Evolutionary conservation across 37 sponge, comb jelly and placozoan genomes (phyloP).

Genomic region (Hormiphora californensis): DNA sequence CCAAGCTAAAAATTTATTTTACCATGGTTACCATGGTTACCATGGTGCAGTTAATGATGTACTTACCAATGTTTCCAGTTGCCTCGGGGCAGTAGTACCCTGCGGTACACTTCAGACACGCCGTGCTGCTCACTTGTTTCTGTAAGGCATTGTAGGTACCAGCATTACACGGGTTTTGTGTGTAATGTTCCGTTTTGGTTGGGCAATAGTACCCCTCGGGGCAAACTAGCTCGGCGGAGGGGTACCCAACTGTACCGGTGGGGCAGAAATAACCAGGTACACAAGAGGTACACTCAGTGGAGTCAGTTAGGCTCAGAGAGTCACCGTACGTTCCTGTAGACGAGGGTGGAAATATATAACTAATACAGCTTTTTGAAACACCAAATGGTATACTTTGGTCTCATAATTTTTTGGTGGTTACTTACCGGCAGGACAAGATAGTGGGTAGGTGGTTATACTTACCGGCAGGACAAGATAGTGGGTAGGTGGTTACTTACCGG

Average conservation of each 20-base stretch:
- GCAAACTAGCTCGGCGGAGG: conserved; percentile 28
- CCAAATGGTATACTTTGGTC: background rate
- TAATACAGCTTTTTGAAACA: background rate
- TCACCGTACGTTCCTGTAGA: conserved; percentile 51
- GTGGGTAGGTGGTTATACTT: background rate
- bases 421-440: too few species aligned
- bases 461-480: too few species aligned
- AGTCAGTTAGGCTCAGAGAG: background rate
- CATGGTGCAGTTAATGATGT: too few species aligned
- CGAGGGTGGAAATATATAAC: background rate
- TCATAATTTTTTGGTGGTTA: too few species aligned
- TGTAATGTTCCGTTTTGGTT: background rate
- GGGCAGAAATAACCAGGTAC: conserved; percentile 52
- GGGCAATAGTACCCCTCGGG: conserved; percentile 55
- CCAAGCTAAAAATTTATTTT: too few species aligned
- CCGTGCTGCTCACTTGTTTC: background rate
- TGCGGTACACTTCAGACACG: conserved; percentile 39
- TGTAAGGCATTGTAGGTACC: conserved; percentile 42
- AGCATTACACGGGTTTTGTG: conserved; percentile 6
- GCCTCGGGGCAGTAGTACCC: conserved; percentile 58
- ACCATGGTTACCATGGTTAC: too few species aligned
- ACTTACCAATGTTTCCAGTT: conserved; percentile 41
- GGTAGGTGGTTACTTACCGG: too few species aligned
- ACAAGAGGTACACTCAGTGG: conserved; percentile 5
- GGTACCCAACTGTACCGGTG: conserved; percentile 18